A percentile compares a stretch with the other conserved stretches of the same genome.
These are phyloP conservation scores for Cossypha niveicapilla DNA, from an alignment of 2,797 vertebrate genomes.

Conservation along the genomic window DNA sequence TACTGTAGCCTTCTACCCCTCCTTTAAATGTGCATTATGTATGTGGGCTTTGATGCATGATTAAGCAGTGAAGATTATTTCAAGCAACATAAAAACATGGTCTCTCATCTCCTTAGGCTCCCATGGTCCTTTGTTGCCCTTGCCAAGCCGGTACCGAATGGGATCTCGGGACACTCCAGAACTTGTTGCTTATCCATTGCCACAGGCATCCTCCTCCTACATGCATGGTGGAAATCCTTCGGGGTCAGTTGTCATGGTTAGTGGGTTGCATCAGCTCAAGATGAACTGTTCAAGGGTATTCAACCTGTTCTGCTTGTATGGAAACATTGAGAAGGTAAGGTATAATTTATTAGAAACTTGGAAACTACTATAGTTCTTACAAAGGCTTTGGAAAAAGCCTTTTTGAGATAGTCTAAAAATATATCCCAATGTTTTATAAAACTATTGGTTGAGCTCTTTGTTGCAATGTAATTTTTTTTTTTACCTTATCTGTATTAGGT, in stretches of 20 bases:
- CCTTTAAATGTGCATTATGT: neutral
- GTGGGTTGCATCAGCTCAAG: conserved; percentile 90
- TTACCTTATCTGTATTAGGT: conserved; percentile 73
- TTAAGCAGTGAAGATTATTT: neutral
- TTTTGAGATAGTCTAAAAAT: neutral
- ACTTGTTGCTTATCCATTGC: conserved; percentile 90
- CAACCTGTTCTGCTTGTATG: conserved; percentile 97
- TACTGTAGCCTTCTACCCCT: neutral
- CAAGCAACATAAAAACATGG: neutral
- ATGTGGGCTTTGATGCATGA: neutral
- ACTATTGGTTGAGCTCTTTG: neutral
- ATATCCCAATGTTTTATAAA: neutral
- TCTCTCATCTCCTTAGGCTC: conserved; percentile 76
- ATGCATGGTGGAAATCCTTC: conserved; percentile 83
- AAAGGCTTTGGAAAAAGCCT: neutral
- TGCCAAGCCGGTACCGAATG: conserved; percentile 90
- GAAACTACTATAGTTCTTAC: neutral
- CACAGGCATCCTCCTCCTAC: conserved; percentile 86
- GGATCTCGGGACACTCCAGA: conserved; percentile 88
- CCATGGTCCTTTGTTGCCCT: conserved; percentile 89
- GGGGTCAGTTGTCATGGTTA: conserved; percentile 96
- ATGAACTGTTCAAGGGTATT: conserved; percentile 98
- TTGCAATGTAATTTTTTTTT: neutral
- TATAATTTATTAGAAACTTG: neutral
- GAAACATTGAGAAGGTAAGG: conserved; percentile 95